Base-by-base conservation (phyloP, 35 echinoderm and acorn worm species). In the Holothuria glaberrima region DNA sequence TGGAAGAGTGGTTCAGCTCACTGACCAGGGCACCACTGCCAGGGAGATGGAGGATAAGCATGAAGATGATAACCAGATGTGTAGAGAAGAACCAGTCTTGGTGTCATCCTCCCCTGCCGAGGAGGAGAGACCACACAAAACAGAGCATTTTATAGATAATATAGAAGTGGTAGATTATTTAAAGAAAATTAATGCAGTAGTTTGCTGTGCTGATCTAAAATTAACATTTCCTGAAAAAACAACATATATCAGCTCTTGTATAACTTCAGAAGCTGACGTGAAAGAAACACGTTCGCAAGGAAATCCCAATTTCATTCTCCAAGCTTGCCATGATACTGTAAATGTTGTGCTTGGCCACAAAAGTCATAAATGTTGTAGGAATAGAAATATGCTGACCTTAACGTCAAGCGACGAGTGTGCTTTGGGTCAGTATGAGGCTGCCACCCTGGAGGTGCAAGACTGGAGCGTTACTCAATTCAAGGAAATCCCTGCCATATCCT, bases 391-490 rank as follows among this genome's bases (percentile, higher is more conserved):
- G 57, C 56, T 84, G 10, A 84, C 31, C 3, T 38, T 84, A 38
- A 61, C 54, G 18, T 84, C 80, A 10, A 84, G 59, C 29, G 29
- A 84, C 17, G 0, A 1, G 2, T 84, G 80, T 63, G 21, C 12
- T 0, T 30, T 84, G 28, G 80, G 80, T 4, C 59, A 84, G 16
- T 84, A 58, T 36, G 80, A 84, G 54, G n/a, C 80, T 38, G 54
- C 80, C 9, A 84, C 80, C 30, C 6, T 84, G 80, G 80, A 84
- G 46, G 79, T 82, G 22, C 79, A 82, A 57, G 80, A 61, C 27
- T 18, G 80, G 52, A 27, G 66, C 25, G 25, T 10, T 1, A 6
- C 16, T 33, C 66, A 29, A 6, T 33, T 69, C 22, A 26, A 33
- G 31, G 66, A 33, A 17, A 54, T 54, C 0, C 50, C 50, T 54